These are phyloP conservation scores for Drosophila nigromelanica DNA, from an alignment of 1,140 invertebrate genomes.

Conservation along the genomic window DNA sequence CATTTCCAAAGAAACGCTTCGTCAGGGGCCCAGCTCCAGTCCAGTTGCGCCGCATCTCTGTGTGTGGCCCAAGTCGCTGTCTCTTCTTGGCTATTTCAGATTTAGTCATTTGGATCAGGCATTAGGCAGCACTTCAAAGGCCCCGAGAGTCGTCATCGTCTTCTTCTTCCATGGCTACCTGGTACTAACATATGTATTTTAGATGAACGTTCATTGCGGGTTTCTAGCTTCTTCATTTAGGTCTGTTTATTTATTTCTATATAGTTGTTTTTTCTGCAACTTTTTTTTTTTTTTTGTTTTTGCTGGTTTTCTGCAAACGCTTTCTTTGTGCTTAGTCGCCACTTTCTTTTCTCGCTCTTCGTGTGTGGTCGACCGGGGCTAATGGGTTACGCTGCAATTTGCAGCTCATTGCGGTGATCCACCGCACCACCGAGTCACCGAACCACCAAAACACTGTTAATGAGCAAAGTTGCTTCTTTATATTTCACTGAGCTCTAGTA, in stretches of 20 bases:
- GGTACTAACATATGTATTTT: conserved; percentile 29
- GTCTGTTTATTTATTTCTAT: neutral
- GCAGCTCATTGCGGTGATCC: conserved; percentile 21
- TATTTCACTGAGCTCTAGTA: no score
- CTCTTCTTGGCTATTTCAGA: conserved; percentile 21
- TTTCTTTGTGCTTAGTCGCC: conserved; percentile 41
- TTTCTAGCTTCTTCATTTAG: conserved; percentile 10
- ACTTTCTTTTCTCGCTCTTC: conserved; percentile 37
- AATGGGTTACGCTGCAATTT: conserved; percentile 32
- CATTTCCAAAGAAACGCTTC: conserved; percentile 40
- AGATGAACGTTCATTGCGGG: conserved; percentile 24
- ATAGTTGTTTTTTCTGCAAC: neutral
- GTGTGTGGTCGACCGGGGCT: conserved; percentile 39
- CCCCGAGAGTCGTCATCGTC: conserved; percentile 12
- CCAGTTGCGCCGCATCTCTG: neutral
- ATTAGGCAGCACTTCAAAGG: conserved; percentile 20
- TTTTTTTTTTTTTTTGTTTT: neutral
- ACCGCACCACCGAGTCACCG: no score
- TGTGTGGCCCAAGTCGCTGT: conserved; percentile 33
- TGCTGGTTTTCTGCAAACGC: conserved; percentile 35
- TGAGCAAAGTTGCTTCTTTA: neutral
- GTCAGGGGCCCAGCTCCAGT: neutral
- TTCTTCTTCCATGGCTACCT: neutral
- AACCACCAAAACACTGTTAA: conserved; percentile 5
- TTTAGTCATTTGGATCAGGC: conserved; percentile 46